Evolutionary conservation across 2,888 invertebrate genomes (phyloP).

Genomic region (Leptura quadrifasciata): DNA sequence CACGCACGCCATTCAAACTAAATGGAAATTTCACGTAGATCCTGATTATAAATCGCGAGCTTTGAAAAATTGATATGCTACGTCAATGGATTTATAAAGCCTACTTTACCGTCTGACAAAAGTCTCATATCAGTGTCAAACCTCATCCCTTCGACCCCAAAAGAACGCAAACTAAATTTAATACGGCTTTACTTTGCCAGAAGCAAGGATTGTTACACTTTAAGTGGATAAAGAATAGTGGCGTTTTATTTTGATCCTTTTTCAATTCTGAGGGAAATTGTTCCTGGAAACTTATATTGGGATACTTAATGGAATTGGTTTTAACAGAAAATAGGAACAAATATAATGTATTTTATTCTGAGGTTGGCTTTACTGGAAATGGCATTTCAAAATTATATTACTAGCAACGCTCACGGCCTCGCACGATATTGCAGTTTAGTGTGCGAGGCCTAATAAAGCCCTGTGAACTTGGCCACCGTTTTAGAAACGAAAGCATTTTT

Average conservation of each 20-base stretch:
- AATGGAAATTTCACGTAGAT: not conserved
- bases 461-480: too few species aligned
- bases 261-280: conserved; percentile 16
- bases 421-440: too few species aligned
- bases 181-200: conserved; percentile 13
- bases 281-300: conserved; percentile 12
- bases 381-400: conserved; percentile 4
- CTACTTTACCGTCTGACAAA: not conserved
- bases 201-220: conserved; percentile 17
- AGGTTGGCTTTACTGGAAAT: conserved; percentile 7
- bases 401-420: too few species aligned
- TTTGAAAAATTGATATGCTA: conserved; percentile 2
- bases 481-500: too few species aligned
- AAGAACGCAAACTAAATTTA: conserved; percentile 19
- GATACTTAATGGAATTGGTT: conserved; percentile 20
- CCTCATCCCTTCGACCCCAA: not conserved
- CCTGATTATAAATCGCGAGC: not conserved
- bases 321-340: conserved; percentile 9
- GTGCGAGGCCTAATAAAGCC: too few species aligned
- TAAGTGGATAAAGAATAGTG: conserved; percentile 26
- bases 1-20: not conserved
- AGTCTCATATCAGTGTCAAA: conserved; percentile 17
- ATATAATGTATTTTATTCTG: conserved; percentile 6
- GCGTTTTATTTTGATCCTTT: conserved; percentile 21
- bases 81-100: not conserved